Conservation (phyloP, 2,113 vertebrate species). For the Podarcis muralis region DNA sequence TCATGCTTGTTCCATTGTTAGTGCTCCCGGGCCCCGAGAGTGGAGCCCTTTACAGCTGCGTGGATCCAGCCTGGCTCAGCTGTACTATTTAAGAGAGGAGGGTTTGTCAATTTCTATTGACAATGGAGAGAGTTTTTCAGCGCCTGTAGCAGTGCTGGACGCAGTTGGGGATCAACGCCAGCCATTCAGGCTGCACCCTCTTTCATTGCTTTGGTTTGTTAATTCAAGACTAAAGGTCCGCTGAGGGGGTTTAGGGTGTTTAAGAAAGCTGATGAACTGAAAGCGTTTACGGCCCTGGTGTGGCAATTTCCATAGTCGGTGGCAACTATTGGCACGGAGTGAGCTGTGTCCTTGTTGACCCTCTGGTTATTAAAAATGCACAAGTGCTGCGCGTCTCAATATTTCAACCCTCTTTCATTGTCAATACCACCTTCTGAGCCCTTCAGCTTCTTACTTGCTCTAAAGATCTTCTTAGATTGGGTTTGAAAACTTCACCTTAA, state of each 20-base stretch:
- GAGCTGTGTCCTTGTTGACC: constrained; percentile 88
- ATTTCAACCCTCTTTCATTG: constrained; percentile 85
- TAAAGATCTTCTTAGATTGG: constrained; percentile 89
- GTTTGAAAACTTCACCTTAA: constrained; percentile 90
- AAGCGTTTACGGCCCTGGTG: constrained; percentile 83
- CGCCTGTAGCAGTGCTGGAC: constrained; percentile 80
- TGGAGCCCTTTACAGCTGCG: constrained; percentile 85
- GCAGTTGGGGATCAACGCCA: constrained; percentile 86
- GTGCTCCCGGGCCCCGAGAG: constrained; percentile 73
- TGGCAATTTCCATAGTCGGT: constrained; percentile 83
- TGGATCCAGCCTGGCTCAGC: constrained; percentile 83
- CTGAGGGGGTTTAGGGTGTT: constrained; percentile 82
- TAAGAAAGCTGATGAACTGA: constrained; percentile 86
- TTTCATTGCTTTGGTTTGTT: constrained; percentile 88
- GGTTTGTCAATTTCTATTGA: constrained; percentile 86
- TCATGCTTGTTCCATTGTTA: constrained; percentile 83
- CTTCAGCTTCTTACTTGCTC: constrained; percentile 86
- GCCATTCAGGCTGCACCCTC: constrained; percentile 84
- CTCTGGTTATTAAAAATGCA: constrained; percentile 88
- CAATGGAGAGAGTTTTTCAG: constrained; percentile 85
- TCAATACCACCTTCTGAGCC: constrained; percentile 87
- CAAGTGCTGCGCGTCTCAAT: constrained; percentile 83
- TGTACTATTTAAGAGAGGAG: constrained; percentile 83
- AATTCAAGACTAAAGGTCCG: constrained; percentile 88
- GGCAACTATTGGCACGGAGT: constrained; percentile 81